These are phyloP conservation scores for Brenthis daphne DNA, from an alignment of 2,888 invertebrate species.

Conservation along the genomic window DNA sequence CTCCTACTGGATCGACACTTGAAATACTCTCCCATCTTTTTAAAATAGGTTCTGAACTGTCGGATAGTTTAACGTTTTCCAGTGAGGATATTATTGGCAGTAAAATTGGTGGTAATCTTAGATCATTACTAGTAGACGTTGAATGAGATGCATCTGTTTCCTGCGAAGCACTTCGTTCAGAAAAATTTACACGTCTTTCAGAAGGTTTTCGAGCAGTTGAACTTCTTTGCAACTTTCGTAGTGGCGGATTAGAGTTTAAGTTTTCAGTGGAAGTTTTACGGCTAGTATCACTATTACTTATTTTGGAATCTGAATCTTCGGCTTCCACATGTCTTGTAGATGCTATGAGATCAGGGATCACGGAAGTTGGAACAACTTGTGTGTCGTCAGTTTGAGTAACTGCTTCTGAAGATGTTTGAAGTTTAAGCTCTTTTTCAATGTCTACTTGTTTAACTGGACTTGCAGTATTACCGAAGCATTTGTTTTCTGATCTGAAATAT, in stretches of 20 bases:
- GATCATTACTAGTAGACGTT: slow-evolving; percentile 82
- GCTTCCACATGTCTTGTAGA: slow-evolving; percentile 58
- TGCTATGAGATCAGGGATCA: slow-evolving; percentile 60
- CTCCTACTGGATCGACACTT: slow-evolving; percentile 87
- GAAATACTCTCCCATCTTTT: slow-evolving; percentile 85
- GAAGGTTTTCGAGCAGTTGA: slow-evolving; percentile 71
- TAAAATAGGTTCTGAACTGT: slow-evolving; percentile 66
- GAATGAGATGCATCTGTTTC: slow-evolving; percentile 84
- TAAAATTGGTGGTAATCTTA: slow-evolving; percentile 87
- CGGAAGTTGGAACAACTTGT: slow-evolving; percentile 56
- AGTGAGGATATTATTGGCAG: slow-evolving; percentile 86
- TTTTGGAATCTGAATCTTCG: slow-evolving; percentile 63
- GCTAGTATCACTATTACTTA: slow-evolving; percentile 55
- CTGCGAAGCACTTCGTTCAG: slow-evolving; percentile 82
- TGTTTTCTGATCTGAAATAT: slow-evolving; percentile 83
- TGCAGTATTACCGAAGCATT: slow-evolving; percentile 69
- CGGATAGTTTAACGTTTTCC: slow-evolving; percentile 75
- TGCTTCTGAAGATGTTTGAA: slow-evolving; percentile 51
- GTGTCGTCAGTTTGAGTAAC: slow-evolving; percentile 50
- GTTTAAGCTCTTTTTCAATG: slow-evolving; percentile 59
- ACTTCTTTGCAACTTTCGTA: slow-evolving; percentile 69
- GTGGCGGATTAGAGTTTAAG: slow-evolving; percentile 43
- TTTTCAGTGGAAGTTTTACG: slow-evolving; percentile 50
- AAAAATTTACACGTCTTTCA: slow-evolving; percentile 78
- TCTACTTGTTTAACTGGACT: slow-evolving; percentile 61